phyloP scores from a whole-genome alignment of 1,140 invertebrate species.

The Thereuonema tuberculata region DNA sequence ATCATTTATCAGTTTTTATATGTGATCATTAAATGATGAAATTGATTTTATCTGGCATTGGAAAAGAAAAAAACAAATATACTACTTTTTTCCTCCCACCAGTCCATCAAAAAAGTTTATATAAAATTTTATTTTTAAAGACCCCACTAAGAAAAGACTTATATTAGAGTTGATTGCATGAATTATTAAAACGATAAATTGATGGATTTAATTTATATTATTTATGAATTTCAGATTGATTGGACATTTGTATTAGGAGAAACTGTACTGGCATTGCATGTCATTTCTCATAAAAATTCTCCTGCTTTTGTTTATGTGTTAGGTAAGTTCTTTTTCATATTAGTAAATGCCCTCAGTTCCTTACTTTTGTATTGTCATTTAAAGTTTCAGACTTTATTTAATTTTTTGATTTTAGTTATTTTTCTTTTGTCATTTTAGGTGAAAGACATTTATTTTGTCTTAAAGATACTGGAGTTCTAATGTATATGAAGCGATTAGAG shows the following conservation, averaged over 20 bases:
- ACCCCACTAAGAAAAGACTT: too few species aligned
- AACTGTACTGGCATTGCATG: conserved; percentile 46
- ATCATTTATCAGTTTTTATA: too few species aligned
- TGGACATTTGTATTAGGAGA: conserved; percentile 68
- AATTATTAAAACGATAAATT: too few species aligned
- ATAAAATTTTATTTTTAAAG: too few species aligned
- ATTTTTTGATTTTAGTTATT: conserved; percentile 19
- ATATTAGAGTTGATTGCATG: too few species aligned
- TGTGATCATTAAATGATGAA: too few species aligned
- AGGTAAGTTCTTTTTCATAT: conserved; percentile 41
- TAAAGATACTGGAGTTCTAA: conserved; percentile 54
- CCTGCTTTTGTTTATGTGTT: conserved; percentile 57
- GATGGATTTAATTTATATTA: not conserved
- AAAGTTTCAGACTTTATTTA: conserved; percentile 14
- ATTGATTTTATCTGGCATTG: too few species aligned
- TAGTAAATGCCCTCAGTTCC: not conserved
- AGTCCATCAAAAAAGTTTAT: too few species aligned
- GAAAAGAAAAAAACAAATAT: too few species aligned
- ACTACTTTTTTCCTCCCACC: too few species aligned
- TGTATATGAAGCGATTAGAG: conserved; percentile 65
- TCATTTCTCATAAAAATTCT: conserved; percentile 39
- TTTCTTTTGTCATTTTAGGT: conserved; percentile 26
- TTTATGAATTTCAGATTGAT: conserved; percentile 36
- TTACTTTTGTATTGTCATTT: not conserved
- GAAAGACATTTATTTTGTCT: conserved; percentile 55